Evolutionary conservation across 2,888 invertebrate species (phyloP), one percentile per base, ranked within the genome.

Genomic region (Drosophila sordidula): DNA sequence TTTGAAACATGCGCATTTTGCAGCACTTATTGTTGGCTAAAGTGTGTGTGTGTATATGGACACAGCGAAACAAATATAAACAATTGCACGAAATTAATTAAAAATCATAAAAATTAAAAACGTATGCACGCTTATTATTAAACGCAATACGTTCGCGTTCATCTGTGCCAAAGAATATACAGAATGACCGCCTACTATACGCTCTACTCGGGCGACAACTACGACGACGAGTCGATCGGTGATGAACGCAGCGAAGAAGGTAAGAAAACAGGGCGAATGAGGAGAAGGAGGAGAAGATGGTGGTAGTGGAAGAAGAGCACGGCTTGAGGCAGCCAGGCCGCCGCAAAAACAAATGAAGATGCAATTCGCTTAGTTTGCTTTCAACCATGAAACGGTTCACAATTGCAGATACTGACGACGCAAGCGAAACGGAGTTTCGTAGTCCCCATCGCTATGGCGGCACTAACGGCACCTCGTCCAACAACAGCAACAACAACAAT

Each of bases 381-480:
- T 61, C 16, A 63, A 66, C 42, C 16, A 66, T 77, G 46, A 0
- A 66, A 59, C 51, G 45, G 3, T 47, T 45, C 6, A 44, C 49
- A 64, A 57, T 67, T 70, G 26, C 84, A 96, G 98, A 98, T 91
- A 98, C 98, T 0, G 98, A 98, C 92, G 98, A 98, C 93, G 98
- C 98, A 0, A 98, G 98, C 92, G 98, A 98, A 92, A 97, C 97
- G n/a, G 98, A 98, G 83, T 95, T 96, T 93, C 95, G 96, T 41
- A 95, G 96, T 45, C 90, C 87, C 8, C 78, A 78, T 58, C 88
- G 89, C 11, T 87, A 74, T 69, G 87, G 79, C 5, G 83, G 75
- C 63, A 87, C 75, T n/a, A 87, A 87, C 41, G 85, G 87, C 39
- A 84, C 74, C 25, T 62, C 84, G 8, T 75, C 69, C 50, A 75